Evolutionary conservation across 2,797 vertebrate species (phyloP), one percentile per base, ranked within the genome.

Genomic region (Muraenolepis orangiensis): DNA sequence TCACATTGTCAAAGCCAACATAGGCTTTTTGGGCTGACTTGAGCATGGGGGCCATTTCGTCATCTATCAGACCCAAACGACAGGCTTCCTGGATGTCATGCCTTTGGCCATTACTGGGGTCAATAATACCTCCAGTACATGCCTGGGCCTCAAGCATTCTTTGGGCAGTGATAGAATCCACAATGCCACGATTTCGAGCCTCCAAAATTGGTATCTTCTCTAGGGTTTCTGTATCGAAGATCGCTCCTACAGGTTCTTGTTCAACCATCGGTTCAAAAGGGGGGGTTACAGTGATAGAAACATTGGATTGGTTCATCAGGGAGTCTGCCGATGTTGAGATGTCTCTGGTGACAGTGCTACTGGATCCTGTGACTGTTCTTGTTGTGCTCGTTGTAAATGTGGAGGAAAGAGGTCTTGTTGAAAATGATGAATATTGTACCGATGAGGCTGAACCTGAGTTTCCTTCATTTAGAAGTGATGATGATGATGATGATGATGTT

Each of bases 1-100:
- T 98, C 38, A 98, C 87, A 38, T 98, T 95, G 77, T 98, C 95
- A 1, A 96, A 99, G 51, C 98, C 98, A 82, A 95, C 42, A 83
- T 93, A 99, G 70, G 96, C 96, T 86, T 98, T 99, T 83, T 99
- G 96, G 29, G 97, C 96, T 73, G 95, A 93, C 78, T 97, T 98
- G 64, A 99, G 94, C 75, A 94, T 93, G 0, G 86, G 87, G 57
- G 88, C 93, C 96, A 98, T 96, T 70, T 94, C 93, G 0, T 95
- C 91, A 69, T 94, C 91, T 26, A 99, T 92, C 82, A 98, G 87
- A 64, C 94, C 94, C 71, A 93, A 91, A 57, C 80, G 84, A 0
- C 88, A 75, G 0, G 98, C 97, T 72, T 99, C 98, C 86, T 98
- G 95, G 70, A 98, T 93, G 0, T 93, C 89, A 28, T 98, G 81